Base-by-base conservation (phyloP, 2,113 vertebrate genomes). In the Philantomba maxwellii region DNA sequence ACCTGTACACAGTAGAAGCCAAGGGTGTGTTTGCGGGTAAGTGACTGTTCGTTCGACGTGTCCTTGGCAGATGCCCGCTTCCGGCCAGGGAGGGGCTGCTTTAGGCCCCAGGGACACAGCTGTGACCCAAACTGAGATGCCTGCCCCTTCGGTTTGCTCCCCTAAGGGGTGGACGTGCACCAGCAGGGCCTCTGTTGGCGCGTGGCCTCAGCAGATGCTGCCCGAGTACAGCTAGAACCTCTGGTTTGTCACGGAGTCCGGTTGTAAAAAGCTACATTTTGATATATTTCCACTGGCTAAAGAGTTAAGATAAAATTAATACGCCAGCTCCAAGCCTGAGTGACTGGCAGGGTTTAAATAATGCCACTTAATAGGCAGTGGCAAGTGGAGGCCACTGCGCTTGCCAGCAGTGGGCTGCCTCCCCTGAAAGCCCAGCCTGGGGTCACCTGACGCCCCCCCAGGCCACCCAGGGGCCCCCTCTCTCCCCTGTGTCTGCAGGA, bases 1-100 rank as follows among this genome's bases (percentile, higher is more conserved):
- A 13, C 45, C 0, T 5, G 39, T 16, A 1, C 3, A 0, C 1
- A 26, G 53, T 5, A 0, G 77, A 25, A 0, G 57, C 10, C 9
- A 1, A 2, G 1, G 5, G 21, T 2, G 21, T 58, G 2, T 12
- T 2, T 19, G 13, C 0, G 2, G 23, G 11, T 45, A 5, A 43
- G 17, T 33, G 47, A 4, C 25, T 4, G 23, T 30, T 33, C 9
- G 0, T 49, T 33, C 2, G 26, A 10, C 36, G 7, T 1, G 7
- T 16, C 4, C 66, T 33, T 15, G 13, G 8, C 5, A 12, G 49
- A 21, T 6, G 47, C 25, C 49, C 64, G 60, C 53, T 62, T 45
- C 0, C 0, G 33, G n/a, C 43, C 0, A 1, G 49, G 6, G n/a
- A 9, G 15, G 4, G 43, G 6, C 49, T 4, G 25, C 3, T 28